Evolutionary conservation across 2,888 invertebrate genomes (phyloP).

Genomic region (Dasypogon diadema): DNA sequence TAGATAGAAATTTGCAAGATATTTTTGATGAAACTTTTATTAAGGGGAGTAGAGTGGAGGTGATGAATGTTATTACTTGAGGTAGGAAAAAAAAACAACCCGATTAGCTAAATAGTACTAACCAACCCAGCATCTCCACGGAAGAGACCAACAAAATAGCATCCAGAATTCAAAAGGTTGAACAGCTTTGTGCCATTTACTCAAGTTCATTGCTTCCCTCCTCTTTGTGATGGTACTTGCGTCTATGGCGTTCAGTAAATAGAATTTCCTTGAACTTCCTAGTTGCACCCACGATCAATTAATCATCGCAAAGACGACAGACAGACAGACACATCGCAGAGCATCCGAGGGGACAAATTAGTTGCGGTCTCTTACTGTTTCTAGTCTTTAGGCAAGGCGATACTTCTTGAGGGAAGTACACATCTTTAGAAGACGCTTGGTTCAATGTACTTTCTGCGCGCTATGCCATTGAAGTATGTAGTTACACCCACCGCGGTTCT

Average conservation of each 20-base stretch:
- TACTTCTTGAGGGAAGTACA: not conserved
- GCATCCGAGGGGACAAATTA: conserved; percentile 10
- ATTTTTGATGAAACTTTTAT: not conserved
- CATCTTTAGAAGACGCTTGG: not conserved
- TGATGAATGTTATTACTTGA: not conserved
- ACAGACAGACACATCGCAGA: not conserved
- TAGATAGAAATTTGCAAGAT: not conserved
- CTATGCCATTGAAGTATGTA: not conserved
- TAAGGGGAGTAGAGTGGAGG: not conserved
- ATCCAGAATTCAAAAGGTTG: too few relatives aligned
- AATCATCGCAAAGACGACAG: not conserved
- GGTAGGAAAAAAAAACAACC: too few relatives aligned
- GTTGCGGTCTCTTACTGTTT: not conserved
- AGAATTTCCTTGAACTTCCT: conserved; percentile 11
- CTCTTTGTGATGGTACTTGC: too few relatives aligned
- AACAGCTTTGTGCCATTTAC: too few relatives aligned
- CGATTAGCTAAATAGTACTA: too few relatives aligned
- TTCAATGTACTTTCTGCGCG: not conserved
- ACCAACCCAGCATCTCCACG: too few relatives aligned
- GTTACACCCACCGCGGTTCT: not conserved
- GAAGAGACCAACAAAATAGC: too few relatives aligned
- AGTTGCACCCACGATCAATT: conserved; percentile 1
- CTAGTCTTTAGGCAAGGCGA: not conserved
- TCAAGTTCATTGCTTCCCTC: not conserved
- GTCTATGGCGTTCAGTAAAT: not conserved